A percentile compares a stretch with the other conserved stretches of the same genome.
Conservation (phyloP, 1,140 invertebrate genomes). For the Eufriesea mexicana region DNA sequence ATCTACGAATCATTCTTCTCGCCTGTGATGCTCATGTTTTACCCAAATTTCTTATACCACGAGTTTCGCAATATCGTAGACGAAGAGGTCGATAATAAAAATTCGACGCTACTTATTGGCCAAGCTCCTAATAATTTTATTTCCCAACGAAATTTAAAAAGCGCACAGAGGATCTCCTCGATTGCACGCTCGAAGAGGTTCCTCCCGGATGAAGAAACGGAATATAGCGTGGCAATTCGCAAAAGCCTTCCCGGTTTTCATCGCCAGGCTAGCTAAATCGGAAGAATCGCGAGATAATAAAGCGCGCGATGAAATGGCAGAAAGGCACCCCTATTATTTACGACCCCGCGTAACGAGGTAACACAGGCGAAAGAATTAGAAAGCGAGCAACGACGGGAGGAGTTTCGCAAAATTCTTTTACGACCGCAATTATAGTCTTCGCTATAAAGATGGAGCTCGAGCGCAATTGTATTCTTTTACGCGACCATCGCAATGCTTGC, state of each 20-base stretch:
- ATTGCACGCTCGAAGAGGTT: too few species aligned
- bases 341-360: neutral
- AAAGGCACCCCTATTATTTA: constrained; percentile 11
- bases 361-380: constrained; percentile 28
- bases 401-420: constrained; percentile 39
- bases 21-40: too few species aligned
- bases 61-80: too few species aligned
- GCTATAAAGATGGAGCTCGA: constrained; percentile 26
- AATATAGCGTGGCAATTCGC: neutral
- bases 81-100: too few species aligned
- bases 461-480: too few species aligned
- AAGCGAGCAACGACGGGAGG: constrained; percentile 11
- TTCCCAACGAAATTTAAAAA: neutral
- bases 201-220: neutral
- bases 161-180: too few species aligned
- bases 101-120: too few species aligned
- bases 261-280: neutral
- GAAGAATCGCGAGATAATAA: constrained; percentile 5
- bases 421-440: constrained; percentile 16
- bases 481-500: neutral
- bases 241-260: constrained; percentile 8
- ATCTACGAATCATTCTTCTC: too few species aligned
- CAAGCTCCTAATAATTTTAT: too few species aligned
- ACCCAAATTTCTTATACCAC: too few species aligned
- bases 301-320: constrained; percentile 4